These are phyloP conservation scores for Synergus umbraculus DNA, from an alignment of 2,888 invertebrate genomes.

Conservation along the genomic window DNA sequence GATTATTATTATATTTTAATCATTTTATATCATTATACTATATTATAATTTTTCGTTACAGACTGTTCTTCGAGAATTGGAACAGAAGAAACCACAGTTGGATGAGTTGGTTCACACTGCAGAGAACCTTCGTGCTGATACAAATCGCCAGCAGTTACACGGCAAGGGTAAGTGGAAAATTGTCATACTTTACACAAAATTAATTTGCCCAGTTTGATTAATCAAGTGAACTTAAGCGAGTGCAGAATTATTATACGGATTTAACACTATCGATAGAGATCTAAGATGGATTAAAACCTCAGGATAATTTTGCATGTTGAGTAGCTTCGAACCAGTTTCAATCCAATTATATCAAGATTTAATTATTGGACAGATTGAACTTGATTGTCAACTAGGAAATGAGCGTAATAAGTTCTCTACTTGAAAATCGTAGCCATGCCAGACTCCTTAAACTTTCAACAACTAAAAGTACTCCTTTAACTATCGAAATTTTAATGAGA, in stretches of 20 bases:
- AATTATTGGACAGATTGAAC: conserved; percentile 11
- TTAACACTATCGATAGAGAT: background rate
- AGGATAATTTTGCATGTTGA: background rate
- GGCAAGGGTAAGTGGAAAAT: conserved; percentile 84
- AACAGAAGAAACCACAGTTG: conserved; percentile 91
- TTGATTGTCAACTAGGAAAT: background rate
- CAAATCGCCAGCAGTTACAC: conserved; percentile 88
- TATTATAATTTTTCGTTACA: conserved; percentile 74
- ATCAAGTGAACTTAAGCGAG: background rate
- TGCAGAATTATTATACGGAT: background rate
- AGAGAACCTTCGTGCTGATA: conserved; percentile 88
- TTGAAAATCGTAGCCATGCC: background rate
- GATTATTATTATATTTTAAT: no score
- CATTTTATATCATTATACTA: background rate
- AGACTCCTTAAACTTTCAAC: background rate
- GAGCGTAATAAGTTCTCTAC: background rate
- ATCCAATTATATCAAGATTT: conserved; percentile 24
- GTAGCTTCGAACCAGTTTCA: conserved; percentile 19
- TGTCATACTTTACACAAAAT: background rate
- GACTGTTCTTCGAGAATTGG: conserved; percentile 90
- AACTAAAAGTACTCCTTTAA: background rate
- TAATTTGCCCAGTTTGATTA: conserved; percentile 2
- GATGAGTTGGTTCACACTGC: conserved; percentile 91
- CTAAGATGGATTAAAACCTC: background rate
- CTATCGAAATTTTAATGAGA: conserved; percentile 1